Evolutionary conservation across 2,797 vertebrate species (phyloP), one percentile per base, ranked within the genome.

Genomic region (Nothura maculosa): DNA sequence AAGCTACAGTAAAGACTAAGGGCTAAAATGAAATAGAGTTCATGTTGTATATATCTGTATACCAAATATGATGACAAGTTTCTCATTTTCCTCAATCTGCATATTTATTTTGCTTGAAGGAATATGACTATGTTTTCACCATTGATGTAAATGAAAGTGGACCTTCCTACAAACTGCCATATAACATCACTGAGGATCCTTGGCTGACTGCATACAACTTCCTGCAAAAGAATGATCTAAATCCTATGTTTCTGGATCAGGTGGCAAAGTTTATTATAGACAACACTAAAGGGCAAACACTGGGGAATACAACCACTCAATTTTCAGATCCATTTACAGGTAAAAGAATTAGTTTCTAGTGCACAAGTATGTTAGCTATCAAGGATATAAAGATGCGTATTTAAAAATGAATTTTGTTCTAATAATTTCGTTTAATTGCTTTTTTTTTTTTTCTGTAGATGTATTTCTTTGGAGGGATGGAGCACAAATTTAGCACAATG

Each of bases 241-340:
- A 98, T 96, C 98, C 99, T 47, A 98, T 99, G 98, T 99, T 99
- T 97, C 97, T 99, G 70, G 99, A 99, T 98, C 99, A 99, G 93
- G 99, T 99, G 87, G 99, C 99, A 91, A 99, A 99, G 94, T 99
- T 99, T 96, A 99, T 99, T 88, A 99, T 99, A 17, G 98, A 99
- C 93, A 99, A 99, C 96, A 99, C 99, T 50, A 99, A 99, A 97
- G 99, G 99, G 47, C 98, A 99, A 72, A 98, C 97, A 11, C 79
- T 99, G 52, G 98, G 98, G 81, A 94, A 96, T 64, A 97, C 98
- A 27, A 98, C 96, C 60, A 86, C 97, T 22, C 90, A 96, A 8
- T 98, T 96, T 91, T 98, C 98, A 16, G 99, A 99, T 97, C 99
- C 99, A 0, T 99, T 99, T 92, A 99, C 99, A 90, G 99, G 99